Conservation (phyloP, 2,888 invertebrate genomes). For the Hyles lineata region DNA sequence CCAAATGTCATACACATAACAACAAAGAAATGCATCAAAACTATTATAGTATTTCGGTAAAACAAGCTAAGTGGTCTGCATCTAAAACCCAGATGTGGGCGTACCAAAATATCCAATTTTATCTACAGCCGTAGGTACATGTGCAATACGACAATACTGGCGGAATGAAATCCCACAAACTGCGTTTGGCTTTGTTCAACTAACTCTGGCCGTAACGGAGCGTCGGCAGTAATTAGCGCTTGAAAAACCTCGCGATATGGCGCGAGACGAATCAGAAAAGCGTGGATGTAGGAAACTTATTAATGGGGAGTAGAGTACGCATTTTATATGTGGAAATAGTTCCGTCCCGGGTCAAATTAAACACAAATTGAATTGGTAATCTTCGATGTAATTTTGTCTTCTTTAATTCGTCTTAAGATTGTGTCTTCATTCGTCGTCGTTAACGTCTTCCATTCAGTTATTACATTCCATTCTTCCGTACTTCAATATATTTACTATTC, state of each 20-base stretch:
- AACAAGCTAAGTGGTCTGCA: no score
- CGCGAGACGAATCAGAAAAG: slow-evolving; percentile 63
- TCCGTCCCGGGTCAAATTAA: no score
- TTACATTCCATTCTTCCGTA: no score
- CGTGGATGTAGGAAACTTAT: slow-evolving; percentile 47
- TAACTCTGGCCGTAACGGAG: slow-evolving; percentile 51
- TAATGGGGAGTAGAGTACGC: background rate
- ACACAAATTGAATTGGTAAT: no score
- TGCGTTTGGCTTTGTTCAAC: slow-evolving; percentile 45
- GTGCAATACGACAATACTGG: slow-evolving; percentile 1
- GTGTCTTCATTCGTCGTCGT: no score
- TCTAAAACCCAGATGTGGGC: background rate
- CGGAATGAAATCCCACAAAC: slow-evolving; percentile 45
- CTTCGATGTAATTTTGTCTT: no score
- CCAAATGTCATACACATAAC: no score
- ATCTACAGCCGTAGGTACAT: background rate
- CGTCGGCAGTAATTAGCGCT: slow-evolving; percentile 62
- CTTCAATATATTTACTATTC: no score
- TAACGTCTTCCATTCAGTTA: no score
- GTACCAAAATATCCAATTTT: background rate
- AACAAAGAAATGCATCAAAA: background rate
- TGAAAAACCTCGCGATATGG: slow-evolving; percentile 72
- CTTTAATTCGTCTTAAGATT: no score
- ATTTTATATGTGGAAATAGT: no score
- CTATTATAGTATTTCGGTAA: background rate